Conservation (phyloP, 2,888 invertebrate genomes). For the Antitype chi region DNA sequence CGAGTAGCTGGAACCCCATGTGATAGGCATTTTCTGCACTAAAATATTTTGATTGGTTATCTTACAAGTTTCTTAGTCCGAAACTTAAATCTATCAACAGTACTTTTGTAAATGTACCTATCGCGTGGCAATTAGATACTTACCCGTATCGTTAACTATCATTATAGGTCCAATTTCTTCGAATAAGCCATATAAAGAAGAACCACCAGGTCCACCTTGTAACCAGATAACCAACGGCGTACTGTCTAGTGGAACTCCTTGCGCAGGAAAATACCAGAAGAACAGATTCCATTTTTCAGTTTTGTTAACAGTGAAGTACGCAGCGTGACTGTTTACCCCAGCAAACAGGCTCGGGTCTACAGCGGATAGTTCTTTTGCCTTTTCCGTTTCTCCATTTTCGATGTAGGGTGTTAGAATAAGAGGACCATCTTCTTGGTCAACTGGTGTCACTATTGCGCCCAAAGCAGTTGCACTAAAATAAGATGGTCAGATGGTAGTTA, state of each 20-base stretch:
- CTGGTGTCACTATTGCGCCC: constrained; percentile 15
- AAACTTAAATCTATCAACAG: background rate
- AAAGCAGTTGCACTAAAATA: constrained; percentile 70
- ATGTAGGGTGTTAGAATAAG: constrained; percentile 55
- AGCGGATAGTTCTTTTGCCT: constrained; percentile 45
- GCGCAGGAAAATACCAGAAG: constrained; percentile 94
- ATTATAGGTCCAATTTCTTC: constrained; percentile 82
- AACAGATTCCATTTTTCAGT: constrained; percentile 92
- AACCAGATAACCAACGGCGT: constrained; percentile 84
- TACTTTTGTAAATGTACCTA: too few species aligned
- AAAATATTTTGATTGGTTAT: background rate
- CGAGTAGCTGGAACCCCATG: constrained; percentile 73
- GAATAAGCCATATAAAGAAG: constrained; percentile 83
- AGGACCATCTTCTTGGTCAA: constrained; percentile 17
- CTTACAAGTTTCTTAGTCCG: background rate
- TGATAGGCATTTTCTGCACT: constrained; percentile 48
- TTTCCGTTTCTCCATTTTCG: constrained; percentile 40
- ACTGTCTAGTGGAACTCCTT: constrained; percentile 64
- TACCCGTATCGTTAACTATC: constrained; percentile 33
- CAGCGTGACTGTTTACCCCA: constrained; percentile 54
- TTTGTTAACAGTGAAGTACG: constrained; percentile 91
- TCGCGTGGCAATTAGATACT: background rate
- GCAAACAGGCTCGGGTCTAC: constrained; percentile 55
- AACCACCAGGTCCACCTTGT: constrained; percentile 84
- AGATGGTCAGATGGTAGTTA: too few species aligned